Conservation (phyloP, 1,140 invertebrate species). For the Orussus abietinus region DNA sequence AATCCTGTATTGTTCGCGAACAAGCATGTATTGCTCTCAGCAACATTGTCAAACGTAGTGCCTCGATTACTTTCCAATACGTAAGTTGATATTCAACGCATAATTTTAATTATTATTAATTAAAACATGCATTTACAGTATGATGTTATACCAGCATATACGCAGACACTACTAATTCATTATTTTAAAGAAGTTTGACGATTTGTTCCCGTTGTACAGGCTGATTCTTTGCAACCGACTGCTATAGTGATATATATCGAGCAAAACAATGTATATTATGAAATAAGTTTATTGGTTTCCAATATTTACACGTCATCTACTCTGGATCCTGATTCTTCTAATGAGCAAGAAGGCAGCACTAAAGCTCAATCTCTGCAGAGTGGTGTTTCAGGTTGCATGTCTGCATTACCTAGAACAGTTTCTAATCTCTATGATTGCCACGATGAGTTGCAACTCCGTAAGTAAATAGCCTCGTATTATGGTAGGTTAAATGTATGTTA, state of each 20-base stretch:
- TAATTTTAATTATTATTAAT: slow-evolving; percentile 11
- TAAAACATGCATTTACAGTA: no score
- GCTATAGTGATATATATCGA: slow-evolving; percentile 37
- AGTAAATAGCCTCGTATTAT: slow-evolving; percentile 11
- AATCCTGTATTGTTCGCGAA: slow-evolving; percentile 45
- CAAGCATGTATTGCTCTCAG: slow-evolving; percentile 42
- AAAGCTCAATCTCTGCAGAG: slow-evolving; percentile 19
- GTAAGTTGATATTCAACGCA: slow-evolving; percentile 22
- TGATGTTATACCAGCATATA: background rate
- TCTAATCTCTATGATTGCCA: slow-evolving; percentile 38
- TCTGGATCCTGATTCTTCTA: slow-evolving; percentile 28
- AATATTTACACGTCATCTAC: slow-evolving; percentile 33
- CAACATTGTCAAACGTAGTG: slow-evolving; percentile 40
- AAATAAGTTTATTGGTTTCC: slow-evolving; percentile 37
- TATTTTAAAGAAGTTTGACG: background rate
- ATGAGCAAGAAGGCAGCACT: slow-evolving; percentile 13
- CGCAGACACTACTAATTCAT: background rate
- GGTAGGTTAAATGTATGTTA: background rate
- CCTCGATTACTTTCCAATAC: slow-evolving; percentile 31
- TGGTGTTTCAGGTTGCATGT: slow-evolving; percentile 20
- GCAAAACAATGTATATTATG: slow-evolving; percentile 39
- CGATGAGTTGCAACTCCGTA: slow-evolving; percentile 33
- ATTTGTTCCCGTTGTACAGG: slow-evolving; percentile 20
- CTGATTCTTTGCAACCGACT: slow-evolving; percentile 34
- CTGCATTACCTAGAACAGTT: slow-evolving; percentile 31